Conservation (phyloP, 2,888 invertebrate species). For the Zygaena filipendulae region DNA sequence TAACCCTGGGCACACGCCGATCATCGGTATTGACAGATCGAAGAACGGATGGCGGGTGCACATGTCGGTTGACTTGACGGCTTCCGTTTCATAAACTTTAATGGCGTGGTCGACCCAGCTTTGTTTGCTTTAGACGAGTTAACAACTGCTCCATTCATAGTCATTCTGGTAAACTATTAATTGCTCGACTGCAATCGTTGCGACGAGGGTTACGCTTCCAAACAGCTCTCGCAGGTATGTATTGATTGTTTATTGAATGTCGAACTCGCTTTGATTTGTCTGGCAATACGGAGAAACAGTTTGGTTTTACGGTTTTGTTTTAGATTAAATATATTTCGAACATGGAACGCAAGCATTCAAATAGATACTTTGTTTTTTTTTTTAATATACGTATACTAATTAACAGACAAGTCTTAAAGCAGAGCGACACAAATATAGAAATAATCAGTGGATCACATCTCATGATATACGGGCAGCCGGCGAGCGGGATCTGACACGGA, state of each 20-base stretch:
- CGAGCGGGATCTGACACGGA: slow-evolving; percentile 68
- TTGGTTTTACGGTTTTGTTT: no score
- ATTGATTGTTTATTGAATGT: no score
- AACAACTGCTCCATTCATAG: slow-evolving; percentile 52
- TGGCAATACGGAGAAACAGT: no score
- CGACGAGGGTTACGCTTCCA: slow-evolving; percentile 15
- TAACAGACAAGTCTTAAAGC: slow-evolving; percentile 50
- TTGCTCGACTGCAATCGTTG: slow-evolving; percentile 30
- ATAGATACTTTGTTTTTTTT: no score
- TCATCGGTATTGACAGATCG: slow-evolving; percentile 51
- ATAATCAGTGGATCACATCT: slow-evolving; percentile 67
- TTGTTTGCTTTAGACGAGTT: slow-evolving; percentile 55
- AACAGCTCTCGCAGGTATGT: background rate
- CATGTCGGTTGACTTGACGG: slow-evolving; percentile 46
- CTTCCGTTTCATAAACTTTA: slow-evolving; percentile 67
- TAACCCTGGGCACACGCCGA: slow-evolving; percentile 38
- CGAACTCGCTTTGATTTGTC: no score
- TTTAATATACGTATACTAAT: no score
- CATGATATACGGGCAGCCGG: slow-evolving; percentile 58
- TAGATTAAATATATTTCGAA: no score
- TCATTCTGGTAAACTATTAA: slow-evolving; percentile 53
- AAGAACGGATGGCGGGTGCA: slow-evolving; percentile 39
- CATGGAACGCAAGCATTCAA: no score
- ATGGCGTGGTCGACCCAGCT: slow-evolving; percentile 64
- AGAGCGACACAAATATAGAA: slow-evolving; percentile 47